A percentile compares a stretch with the other conserved stretches of the same genome.
These are phyloP conservation scores for Clamator glandarius DNA, from an alignment of 2,797 vertebrate genomes.

Conservation along the genomic window DNA sequence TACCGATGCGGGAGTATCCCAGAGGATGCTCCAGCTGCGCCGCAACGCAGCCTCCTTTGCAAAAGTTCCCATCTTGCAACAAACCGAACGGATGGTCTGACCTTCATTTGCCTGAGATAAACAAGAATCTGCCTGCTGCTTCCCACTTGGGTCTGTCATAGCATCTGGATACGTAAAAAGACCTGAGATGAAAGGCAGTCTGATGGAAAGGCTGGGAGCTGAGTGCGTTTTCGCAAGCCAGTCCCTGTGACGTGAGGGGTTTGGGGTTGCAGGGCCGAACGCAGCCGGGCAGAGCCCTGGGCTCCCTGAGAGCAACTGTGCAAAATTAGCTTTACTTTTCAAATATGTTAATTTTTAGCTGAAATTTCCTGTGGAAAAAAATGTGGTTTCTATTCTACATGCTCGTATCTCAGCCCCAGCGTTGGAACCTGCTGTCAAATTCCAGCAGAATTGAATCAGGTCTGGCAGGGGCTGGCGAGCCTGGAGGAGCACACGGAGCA, in stretches of 20 bases:
- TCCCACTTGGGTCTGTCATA: background rate
- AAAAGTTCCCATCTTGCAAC: background rate
- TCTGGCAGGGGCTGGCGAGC: background rate
- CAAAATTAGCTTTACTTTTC: background rate
- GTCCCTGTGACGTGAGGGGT: accelerated
- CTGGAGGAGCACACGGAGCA: accelerated
- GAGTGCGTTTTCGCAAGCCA: accelerated
- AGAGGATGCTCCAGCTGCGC: background rate
- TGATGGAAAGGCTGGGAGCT: background rate
- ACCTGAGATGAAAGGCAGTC: background rate
- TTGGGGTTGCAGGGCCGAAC: background rate
- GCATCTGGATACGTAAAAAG: background rate
- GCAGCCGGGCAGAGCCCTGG: background rate
- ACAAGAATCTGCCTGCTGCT: slow-evolving; percentile 7
- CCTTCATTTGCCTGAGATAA: slow-evolving; percentile 9
- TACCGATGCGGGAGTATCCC: background rate
- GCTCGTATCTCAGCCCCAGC: accelerated
- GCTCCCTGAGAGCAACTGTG: background rate
- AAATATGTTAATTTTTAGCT: background rate
- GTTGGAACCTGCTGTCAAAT: background rate
- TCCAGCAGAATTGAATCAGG: background rate
- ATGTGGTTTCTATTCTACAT: background rate
- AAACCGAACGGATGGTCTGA: background rate
- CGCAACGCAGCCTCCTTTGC: background rate
- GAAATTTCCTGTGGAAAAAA: slow-evolving; percentile 19